Evolutionary conservation across 2,797 vertebrate genomes (phyloP).

Genomic region (Uromys caudimaculatus): DNA sequence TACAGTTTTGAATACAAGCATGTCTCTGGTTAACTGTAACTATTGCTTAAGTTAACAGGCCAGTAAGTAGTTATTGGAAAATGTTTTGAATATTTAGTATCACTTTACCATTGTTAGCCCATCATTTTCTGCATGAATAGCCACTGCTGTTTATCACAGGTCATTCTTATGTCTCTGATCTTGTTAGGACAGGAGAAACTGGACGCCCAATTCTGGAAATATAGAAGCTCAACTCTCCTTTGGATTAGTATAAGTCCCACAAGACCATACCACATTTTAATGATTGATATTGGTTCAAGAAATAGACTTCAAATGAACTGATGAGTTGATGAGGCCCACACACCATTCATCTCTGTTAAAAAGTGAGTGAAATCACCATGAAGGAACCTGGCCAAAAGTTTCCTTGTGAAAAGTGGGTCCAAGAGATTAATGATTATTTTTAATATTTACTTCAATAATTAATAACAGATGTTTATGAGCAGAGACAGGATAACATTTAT

Average conservation of each 20-base stretch:
- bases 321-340: slow-evolving; percentile 52
- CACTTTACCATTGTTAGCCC: slow-evolving; percentile 40
- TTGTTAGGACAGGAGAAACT: slow-evolving; percentile 54
- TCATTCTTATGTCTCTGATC: slow-evolving; percentile 64
- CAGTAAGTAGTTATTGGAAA: slow-evolving; percentile 75
- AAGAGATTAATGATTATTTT: slow-evolving; percentile 54
- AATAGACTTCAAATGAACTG: slow-evolving; percentile 57
- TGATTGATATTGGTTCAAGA: slow-evolving; percentile 74
- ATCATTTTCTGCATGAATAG: slow-evolving; percentile 7
- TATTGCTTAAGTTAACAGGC: slow-evolving; percentile 71
- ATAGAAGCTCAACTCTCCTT: slow-evolving; percentile 44
- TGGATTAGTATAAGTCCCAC: slow-evolving; percentile 64
- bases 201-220: slow-evolving; percentile 49
- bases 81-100: slow-evolving; percentile 77
- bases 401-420: slow-evolving; percentile 54
- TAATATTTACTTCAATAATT: slow-evolving; percentile 69
- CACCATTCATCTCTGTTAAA: slow-evolving; percentile 77
- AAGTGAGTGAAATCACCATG: slow-evolving; percentile 68
- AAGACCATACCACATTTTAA: slow-evolving; percentile 57
- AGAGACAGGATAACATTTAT: slow-evolving; percentile 8
- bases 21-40: slow-evolving; percentile 62
- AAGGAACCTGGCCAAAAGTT: slow-evolving; percentile 58
- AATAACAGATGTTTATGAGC: slow-evolving; percentile 60
- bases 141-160: slow-evolving; percentile 51
- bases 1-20: slow-evolving; percentile 61